phyloP scores from a whole-genome alignment of 2,113 vertebrate genomes.

The Petrocephalus zakoni region DNA sequence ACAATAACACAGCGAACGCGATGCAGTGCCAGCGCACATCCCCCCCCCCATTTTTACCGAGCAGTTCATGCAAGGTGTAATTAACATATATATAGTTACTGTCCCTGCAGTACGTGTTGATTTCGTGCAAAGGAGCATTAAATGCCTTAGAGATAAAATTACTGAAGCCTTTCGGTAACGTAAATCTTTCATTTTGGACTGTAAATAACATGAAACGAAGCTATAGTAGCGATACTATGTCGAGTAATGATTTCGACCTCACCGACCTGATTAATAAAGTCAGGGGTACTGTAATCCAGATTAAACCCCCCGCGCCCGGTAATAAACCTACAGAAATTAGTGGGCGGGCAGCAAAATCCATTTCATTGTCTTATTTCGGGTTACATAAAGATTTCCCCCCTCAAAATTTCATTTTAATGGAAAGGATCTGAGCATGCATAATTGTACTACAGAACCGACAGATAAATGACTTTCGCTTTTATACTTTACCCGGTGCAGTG shows the following conservation, averaged over 20 bases:
- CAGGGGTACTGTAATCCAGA: neutral
- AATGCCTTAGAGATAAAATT: neutral
- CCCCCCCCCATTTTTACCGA: neutral
- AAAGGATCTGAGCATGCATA: neutral
- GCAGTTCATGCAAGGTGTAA: neutral
- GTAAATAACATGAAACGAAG: neutral
- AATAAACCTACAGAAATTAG: neutral
- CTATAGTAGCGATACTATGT: neutral
- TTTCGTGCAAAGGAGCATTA: neutral
- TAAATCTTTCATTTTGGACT: neutral
- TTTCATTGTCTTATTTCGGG: neutral
- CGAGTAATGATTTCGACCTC: neutral
- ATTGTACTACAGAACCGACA: neutral
- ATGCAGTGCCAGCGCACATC: neutral
- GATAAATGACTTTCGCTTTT: neutral
- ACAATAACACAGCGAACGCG: neutral
- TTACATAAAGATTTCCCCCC: neutral
- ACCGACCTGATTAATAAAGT: neutral
- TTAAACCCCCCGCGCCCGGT: neutral
- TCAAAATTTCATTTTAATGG: neutral
- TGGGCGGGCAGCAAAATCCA: neutral
- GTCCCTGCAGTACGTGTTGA: neutral
- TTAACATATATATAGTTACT: neutral
- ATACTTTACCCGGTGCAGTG: neutral
- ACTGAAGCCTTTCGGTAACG: neutral